Evolutionary conservation across 2,113 vertebrate species (phyloP).

Genomic region (Erythrolamprus reginae): DNA sequence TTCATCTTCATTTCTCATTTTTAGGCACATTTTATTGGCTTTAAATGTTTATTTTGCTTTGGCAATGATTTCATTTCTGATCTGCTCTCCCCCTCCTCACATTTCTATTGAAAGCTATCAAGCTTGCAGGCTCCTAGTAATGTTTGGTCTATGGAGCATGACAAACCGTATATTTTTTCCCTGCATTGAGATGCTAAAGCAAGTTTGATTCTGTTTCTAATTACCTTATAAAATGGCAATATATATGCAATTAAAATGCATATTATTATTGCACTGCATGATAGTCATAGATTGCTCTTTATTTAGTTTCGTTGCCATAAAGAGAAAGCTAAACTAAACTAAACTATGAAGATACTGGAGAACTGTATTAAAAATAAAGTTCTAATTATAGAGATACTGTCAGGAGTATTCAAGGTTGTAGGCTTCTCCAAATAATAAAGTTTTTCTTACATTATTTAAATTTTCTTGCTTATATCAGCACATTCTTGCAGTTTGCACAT

Average conservation of each 20-base stretch:
- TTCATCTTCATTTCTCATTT: not conserved
- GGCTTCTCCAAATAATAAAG: not conserved
- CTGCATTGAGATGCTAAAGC: not conserved
- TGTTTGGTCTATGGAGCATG: not conserved
- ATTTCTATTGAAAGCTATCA: not conserved
- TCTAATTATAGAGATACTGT: not conserved
- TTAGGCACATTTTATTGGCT: not conserved
- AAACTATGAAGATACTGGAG: not conserved
- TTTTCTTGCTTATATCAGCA: not conserved
- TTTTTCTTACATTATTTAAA: not conserved
- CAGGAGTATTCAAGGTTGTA: not conserved
- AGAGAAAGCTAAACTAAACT: not conserved
- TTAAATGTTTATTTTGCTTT: not conserved
- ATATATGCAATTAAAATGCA: not conserved
- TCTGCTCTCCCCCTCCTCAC: not conserved
- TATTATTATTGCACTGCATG: not conserved
- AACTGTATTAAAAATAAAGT: fast-evolving
- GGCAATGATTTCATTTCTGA: not conserved
- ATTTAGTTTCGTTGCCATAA: not conserved
- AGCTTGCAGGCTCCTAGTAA: not conserved
- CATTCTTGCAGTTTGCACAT: not conserved
- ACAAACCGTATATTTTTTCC: conserved; percentile 1
- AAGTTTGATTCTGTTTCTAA: conserved; percentile 17
- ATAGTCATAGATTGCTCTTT: not conserved
- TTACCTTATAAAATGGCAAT: not conserved